Conservation (phyloP, 2,797 vertebrate genomes). For the Intellagama lesueurii region DNA sequence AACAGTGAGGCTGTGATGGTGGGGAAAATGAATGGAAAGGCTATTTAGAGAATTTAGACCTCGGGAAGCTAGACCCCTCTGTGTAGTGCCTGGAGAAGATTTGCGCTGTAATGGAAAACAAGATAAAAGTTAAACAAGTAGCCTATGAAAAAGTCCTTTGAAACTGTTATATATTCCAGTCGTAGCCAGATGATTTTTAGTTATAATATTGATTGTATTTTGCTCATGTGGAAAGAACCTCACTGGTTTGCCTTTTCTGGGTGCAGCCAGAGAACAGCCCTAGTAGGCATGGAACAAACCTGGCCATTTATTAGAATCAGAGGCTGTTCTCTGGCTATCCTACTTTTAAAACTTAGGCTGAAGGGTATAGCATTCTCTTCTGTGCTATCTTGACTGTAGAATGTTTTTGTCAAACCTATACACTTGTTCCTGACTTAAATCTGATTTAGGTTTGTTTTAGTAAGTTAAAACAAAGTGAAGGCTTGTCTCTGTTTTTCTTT, state of each 20-base stretch:
- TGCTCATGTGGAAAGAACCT: not conserved
- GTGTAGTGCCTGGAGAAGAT: not conserved
- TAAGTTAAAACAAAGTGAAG: not conserved
- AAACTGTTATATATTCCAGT: not conserved
- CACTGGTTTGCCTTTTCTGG: not conserved
- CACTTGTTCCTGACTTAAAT: not conserved
- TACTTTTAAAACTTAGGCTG: not conserved
- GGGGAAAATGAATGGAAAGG: not conserved
- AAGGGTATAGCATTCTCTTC: not conserved
- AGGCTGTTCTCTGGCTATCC: not conserved
- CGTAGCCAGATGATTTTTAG: not conserved
- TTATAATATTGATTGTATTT: not conserved
- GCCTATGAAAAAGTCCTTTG: not conserved
- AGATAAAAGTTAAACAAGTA: not conserved
- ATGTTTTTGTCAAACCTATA: not conserved
- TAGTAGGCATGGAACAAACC: not conserved
- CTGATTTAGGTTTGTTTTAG: not conserved
- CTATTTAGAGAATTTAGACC: not conserved
- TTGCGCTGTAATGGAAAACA: not conserved
- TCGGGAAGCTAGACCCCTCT: not conserved
- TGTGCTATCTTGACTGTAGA: not conserved
- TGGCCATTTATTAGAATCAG: not conserved
- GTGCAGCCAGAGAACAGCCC: not conserved
- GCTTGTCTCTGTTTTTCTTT: not conserved
- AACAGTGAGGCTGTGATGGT: not conserved